Evolutionary conservation across 2,888 invertebrate species (phyloP), one percentile per base, ranked within the genome.

Genomic region (Hesperia comma): DNA sequence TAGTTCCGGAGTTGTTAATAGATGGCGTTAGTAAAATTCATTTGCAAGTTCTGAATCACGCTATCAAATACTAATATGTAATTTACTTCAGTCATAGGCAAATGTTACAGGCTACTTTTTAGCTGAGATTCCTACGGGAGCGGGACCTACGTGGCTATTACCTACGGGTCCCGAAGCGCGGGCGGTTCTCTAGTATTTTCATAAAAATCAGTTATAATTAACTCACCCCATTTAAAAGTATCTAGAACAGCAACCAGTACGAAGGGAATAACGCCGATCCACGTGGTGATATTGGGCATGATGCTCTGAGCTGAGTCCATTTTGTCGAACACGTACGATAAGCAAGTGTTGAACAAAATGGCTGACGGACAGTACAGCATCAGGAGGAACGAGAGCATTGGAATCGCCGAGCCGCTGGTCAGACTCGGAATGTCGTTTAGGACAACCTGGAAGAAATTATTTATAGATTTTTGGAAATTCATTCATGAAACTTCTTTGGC

Each of bases 291-390:
- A 77, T 96, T 96, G 0, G 96, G 96, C 84, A 96, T 93, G 72
- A 97, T 95, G 68, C 96, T 95, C 79, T 96, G 96, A 0, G 97
- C 97, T 5, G 96, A 96, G 80, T 97, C 97, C 91, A 95, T 95
- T 79, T 96, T 96, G 83, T 96, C 95, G 82, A 97, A 97, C 61
- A 96, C 93, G 79, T 97, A 97, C 33, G 97, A 96, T 41, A 96
- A 89, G 72, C 95, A 95, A 0, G 97, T 96, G 74, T 95, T 95
- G 81, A 96, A 96, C 71, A 97, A 88, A 56, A 97, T 95, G 71
- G 95, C 95, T 19, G 96, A 94, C 3, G 96, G 96, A 76, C 96
- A 95, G 87, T 96, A 97, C 7, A 96, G 87, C 54, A 95, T 81
- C 10, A 96, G 88, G 0, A 96, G 92, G 46, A 93, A 86, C n/a